Base-by-base conservation (phyloP, 2,888 invertebrate genomes). In the Drosophila acutilabella region DNA sequence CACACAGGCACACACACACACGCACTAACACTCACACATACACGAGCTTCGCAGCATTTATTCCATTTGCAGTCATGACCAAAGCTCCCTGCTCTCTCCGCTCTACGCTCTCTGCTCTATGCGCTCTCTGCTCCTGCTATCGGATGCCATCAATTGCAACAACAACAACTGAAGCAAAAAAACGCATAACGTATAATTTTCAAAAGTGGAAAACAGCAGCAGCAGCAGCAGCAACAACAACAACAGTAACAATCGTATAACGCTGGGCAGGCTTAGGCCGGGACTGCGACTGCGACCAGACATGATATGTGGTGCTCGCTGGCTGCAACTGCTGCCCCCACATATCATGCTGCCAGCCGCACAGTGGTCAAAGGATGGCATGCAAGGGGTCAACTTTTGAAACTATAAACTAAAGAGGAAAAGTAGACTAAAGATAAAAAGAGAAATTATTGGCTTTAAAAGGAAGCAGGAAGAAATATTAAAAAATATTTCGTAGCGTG, bases 111-210 rank as follows among this genome's bases (percentile, higher is more conserved):
- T 8, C 52, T 62, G 38, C 58, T 54, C 53, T 40, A 64, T 42
- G 69, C 64, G 69, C 64, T 11, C 64, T 74, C 62, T 64, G 65
- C 70, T 88, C 75, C 81, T 86, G 82, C 80, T 83, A 88, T 84
- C 88, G 83, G 87, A 86, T 84, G 85, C 80, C 88, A 84, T 88
- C 77, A 79, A 82, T 88, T 89, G 86, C 77, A 81, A 78, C 72
- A 71, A 74, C 60, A 71, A 59, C 38, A 48, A 38, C 36, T 53
- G 56, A 41, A 61, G 48, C 44, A 45, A 56, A 65, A 30, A 65
- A 42, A 53, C 70, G 67, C 73, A 78, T 61, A 89, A 74, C 89
- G 76, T 89, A 82, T 86, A 86, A 86, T 89, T 89, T 86, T 80
- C 74, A 89, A 88, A 89, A 88, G 84, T 85, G 84, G 81, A 86